Evolutionary conservation across 2,888 invertebrate species (phyloP), one percentile per base, ranked within the genome.

Genomic region (Caenorhabditis uteleia): DNA sequence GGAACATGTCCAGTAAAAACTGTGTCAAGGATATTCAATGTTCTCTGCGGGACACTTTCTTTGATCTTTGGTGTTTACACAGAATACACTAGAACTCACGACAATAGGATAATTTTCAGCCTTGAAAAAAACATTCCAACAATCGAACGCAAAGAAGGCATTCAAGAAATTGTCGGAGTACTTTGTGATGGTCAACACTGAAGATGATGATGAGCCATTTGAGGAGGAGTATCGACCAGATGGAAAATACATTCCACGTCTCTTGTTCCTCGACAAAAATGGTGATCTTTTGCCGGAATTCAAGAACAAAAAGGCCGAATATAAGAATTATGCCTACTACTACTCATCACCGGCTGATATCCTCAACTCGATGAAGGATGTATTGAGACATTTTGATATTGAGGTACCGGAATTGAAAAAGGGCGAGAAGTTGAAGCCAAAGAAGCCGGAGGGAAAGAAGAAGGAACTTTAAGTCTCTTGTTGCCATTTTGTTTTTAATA

Each of bases 141-240:
- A 82, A 61, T 79, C 81, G 23, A 82, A 82, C 46, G 81, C 81
- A n/a, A 71, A 79, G 49, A 82, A 82, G 51, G 81, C 81, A 26
- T 81, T 81, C 77, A 80, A 79, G 59, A 68, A 68, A 46, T 74
- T 82, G 27, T 73, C 73, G 57, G 75, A 83, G 67, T 59, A 84
- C 49, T 86, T 86, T 71, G 67, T 85, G 5, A 86, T 86, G 86
- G 84, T 81, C 29, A 85, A 85, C 78, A 78, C 83, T 27, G 77
- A 83, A 75, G 85, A 85, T 72, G 85, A 86, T 65, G 85, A 85
- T 25, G 70, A 81, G 59, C 80, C 80, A 16, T 81, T 59, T 56
- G 80, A 80, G 68, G 79, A 81, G 72, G 81, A 81, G 57, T 81
- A 81, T 68, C 68, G 81, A 10, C 81, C 81, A 23, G 81, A 81